phyloP scores from a whole-genome alignment of 1,140 invertebrate species.

The Coptotermes formosanus region DNA sequence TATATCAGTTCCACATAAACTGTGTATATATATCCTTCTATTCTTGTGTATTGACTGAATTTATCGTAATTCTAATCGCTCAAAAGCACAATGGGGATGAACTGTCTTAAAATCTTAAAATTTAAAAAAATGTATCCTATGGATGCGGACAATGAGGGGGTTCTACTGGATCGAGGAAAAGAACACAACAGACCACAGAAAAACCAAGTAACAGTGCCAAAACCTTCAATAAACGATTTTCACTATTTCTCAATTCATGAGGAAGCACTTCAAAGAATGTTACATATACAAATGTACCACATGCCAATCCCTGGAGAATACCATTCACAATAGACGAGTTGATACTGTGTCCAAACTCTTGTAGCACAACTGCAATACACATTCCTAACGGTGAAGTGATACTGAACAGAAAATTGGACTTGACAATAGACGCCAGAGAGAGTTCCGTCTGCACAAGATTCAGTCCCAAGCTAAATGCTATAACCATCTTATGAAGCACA shows the following conservation, averaged over 20 bases:
- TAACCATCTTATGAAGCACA: conserved; percentile 60
- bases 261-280: conserved; percentile 68
- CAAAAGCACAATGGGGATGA: no score
- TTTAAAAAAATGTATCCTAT: neutral
- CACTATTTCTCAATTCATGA: conserved; percentile 48
- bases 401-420: conserved; percentile 53
- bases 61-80: no score
- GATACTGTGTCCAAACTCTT: conserved; percentile 41
- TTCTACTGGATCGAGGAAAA: conserved; percentile 42
- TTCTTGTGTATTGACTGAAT: no score
- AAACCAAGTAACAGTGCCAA: conserved; percentile 55
- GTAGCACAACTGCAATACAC: conserved; percentile 50
- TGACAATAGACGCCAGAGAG: conserved; percentile 43
- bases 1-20: no score
- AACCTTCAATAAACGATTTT: conserved; percentile 51
- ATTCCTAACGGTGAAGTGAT: conserved; percentile 54
- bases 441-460: conserved; percentile 58
- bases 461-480: conserved; percentile 62
- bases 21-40: no score
- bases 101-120: no score
- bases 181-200: conserved; percentile 44
- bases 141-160: neutral
- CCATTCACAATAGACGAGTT: conserved; percentile 50
- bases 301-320: conserved; percentile 59
- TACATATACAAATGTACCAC: conserved; percentile 69